Evolutionary conservation across 2,888 invertebrate genomes (phyloP).

Genomic region (Hedya salicella): DNA sequence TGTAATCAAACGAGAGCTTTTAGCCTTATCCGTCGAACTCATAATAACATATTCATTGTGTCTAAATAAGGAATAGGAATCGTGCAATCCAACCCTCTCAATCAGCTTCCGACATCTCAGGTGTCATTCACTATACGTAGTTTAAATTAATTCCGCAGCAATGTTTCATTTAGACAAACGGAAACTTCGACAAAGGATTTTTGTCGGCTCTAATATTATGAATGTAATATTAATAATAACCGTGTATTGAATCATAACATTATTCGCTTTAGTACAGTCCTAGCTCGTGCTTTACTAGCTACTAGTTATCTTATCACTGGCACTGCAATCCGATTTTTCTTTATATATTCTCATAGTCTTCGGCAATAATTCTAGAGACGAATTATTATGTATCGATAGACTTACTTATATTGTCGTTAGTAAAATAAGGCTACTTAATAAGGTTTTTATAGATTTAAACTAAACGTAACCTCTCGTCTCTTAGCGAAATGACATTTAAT

Average conservation of each 20-base stretch:
- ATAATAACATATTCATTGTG: background rate
- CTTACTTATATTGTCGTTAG: background rate
- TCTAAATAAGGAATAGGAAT: no score
- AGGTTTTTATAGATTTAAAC: no score
- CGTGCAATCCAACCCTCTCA: no score
- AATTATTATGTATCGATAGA: slow-evolving; percentile 1
- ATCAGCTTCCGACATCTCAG: no score
- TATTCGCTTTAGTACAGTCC: background rate
- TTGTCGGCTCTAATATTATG: background rate
- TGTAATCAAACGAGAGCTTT: background rate
- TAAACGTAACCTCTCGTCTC: no score
- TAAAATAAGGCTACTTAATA: background rate
- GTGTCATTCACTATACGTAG: no score
- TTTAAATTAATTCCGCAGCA: no score
- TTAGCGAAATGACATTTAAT: no score
- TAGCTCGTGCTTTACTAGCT: background rate
- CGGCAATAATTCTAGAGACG: background rate
- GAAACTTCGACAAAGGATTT: background rate
- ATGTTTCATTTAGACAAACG: no score
- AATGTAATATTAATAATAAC: background rate
- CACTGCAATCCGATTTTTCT: background rate
- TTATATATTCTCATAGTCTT: background rate
- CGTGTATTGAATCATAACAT: background rate
- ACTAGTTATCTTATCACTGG: background rate
- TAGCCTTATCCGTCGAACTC: background rate